Base-by-base conservation (phyloP, 2,113 vertebrate genomes). In the human (Homo sapiens) region DNA sequence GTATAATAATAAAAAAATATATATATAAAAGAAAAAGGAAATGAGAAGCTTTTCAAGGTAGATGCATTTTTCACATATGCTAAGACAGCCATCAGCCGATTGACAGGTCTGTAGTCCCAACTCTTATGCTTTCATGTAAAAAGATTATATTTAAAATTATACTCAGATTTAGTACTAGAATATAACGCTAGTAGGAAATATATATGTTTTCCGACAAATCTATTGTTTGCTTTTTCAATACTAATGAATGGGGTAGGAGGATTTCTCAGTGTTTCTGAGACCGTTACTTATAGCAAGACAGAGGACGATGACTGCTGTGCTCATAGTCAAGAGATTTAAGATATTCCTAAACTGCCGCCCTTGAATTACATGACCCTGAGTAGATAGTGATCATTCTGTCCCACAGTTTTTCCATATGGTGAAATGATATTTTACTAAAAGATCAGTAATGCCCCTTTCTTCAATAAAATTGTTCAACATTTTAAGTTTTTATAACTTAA, bases 391-490 rank as follows among this genome's bases (percentile, higher is more conserved):
- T 38, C 48, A 64, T 50, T 68, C 17, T 20, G 27, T 25, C 3
- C 61, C 14, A 59, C 14, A 38, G 18, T 35, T 61, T 91, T 79
- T 75, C 40, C 16, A 50, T 40, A 57, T 22, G 3, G 35, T 40
- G 7, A 82, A 83, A 84, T 38, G 52, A 32, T n/a, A 79, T 90
- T 73, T 97, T 87, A 27, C 10, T 61, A 84, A 92, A 84, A 87
- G 30, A 70, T 1, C 18, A 80, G 10, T 35, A 27, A 40, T 10
- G 4, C 93, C 22, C 8, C 3, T 75, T 61, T 82, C 35, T 57
- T 81, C 12, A 55, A 55, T 70, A 85, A 88, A 92, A 64, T 45
- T 50, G 3, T 45, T 30, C 50, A 59, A 64, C n/a, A 64, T 45
- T 23, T 86, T 70, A 52, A n/a, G 0, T 45, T 78, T 94, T 81